These are phyloP conservation scores for Rhyzopertha dominica DNA, from an alignment of 1,140 invertebrate species.

Conservation along the genomic window DNA sequence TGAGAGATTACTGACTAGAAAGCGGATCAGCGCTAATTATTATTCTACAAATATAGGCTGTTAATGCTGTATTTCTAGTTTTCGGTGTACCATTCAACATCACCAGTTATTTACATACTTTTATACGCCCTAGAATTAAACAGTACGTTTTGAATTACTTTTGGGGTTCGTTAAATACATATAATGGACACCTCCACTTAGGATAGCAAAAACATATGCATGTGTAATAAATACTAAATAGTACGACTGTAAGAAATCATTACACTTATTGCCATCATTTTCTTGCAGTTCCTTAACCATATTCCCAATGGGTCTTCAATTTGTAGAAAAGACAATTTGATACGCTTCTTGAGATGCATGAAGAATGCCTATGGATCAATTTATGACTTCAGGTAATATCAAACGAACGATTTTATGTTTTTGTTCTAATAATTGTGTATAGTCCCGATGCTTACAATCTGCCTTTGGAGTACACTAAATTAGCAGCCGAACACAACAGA, in stretches of 20 bases:
- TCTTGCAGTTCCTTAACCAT: constrained; percentile 73
- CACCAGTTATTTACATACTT: neutral
- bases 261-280: constrained; percentile 20
- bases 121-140: neutral
- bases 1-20: too few species aligned
- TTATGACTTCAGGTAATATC: constrained; percentile 72
- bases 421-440: constrained; percentile 23
- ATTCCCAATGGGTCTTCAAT: constrained; percentile 77
- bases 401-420: neutral
- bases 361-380: constrained; percentile 72
- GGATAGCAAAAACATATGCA: constrained; percentile 1
- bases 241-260: neutral
- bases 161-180: constrained; percentile 1
- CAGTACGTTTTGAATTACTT: neutral
- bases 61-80: too few species aligned
- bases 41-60: too few species aligned
- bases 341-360: constrained; percentile 74
- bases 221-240: constrained; percentile 1
- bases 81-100: neutral
- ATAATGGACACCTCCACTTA: neutral
- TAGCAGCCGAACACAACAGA: constrained; percentile 71
- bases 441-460: constrained; percentile 76
- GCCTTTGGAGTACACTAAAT: constrained; percentile 77
- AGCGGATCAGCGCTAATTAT: too few species aligned
- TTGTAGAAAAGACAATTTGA: constrained; percentile 75